Base-by-base conservation (phyloP, 2,113 vertebrate genomes). In the Percopsis transmontana region DNA sequence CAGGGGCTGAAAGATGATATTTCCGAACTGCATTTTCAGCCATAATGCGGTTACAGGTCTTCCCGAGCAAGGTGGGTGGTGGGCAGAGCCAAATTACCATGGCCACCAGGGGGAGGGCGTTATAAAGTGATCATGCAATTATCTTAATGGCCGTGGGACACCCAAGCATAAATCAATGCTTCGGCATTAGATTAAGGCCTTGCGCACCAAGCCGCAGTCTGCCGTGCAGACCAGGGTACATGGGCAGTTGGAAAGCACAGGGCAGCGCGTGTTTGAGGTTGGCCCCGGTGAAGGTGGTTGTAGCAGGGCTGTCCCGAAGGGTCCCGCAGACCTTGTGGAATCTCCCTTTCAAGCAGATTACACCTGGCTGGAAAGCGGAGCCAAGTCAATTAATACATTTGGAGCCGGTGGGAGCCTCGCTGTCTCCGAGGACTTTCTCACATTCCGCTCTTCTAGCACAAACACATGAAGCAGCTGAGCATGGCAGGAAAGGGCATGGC, bases 51-150 rank as follows among this genome's bases (percentile, higher is more conserved):
- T 93, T 92, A 90, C 33, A 9, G 70, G 75, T 72, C 66, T 70
- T 76, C 58, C 72, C 42, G 76, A 65, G 74, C 58, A 66, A 58
- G 71, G 73, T 61, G 66, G 52, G 61, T 18, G 64, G 59, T 40
- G 18, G 67, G 55, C 55, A 64, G 68, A 50, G 72, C 52, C 77
- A 81, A 75, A 90, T 90, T 80, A 87, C 79, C 77, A 61, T 33
- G 42, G 77, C 81, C 77, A 80, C 82, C 68, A 70, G 62, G 80
- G n/a, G 84, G 81, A 86, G 81, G 87, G 81, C 81, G 87, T 91
- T 91, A 91, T 90, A 87, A 92, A 92, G 85, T 85, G 85, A 91
- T 92, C 88, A 90, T 85, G 86, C 87, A 90, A 91, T 92, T 92
- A 90, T 80, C 87, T 86, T 92, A 92, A 92, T 91, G 89, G 90